Percentiles rank a stretch among this genome's conserved stretches.
phyloP scores from a whole-genome alignment of 1,140 invertebrate genomes.

The Drosophila aff. region DNA sequence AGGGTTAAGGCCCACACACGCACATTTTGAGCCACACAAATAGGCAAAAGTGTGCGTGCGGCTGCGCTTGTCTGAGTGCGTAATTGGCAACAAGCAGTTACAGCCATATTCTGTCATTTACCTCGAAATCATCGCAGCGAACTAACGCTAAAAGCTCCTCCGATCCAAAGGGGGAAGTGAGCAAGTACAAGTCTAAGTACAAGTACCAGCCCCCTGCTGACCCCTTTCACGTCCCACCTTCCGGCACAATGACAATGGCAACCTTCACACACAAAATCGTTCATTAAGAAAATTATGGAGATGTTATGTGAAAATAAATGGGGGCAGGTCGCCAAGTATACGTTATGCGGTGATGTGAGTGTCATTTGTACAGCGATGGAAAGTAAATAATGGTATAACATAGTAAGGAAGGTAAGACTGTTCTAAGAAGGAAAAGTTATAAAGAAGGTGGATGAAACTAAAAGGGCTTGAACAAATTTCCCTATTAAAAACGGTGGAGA shows the following conservation, averaged over 20 bases:
- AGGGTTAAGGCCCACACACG: constrained; percentile 33
- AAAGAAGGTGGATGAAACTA: not conserved
- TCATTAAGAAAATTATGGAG: constrained; percentile 80
- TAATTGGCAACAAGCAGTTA: constrained; percentile 42
- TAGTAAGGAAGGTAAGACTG: not conserved
- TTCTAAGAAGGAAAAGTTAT: not conserved
- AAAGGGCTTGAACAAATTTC: not conserved
- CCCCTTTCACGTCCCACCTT: constrained; percentile 10
- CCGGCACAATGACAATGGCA: constrained; percentile 62
- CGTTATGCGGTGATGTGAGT: constrained; percentile 16
- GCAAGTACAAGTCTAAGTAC: not conserved
- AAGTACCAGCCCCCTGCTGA: constrained; percentile 15
- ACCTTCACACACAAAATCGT: constrained; percentile 84
- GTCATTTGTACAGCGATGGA: constrained; percentile 2
- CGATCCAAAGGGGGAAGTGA: not conserved
- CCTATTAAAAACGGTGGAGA: not conserved
- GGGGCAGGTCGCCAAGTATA: constrained; percentile 20
- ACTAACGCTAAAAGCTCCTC: constrained; percentile 41
- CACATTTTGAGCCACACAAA: constrained; percentile 38
- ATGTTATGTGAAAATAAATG: constrained; percentile 35
- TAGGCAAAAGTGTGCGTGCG: constrained; percentile 8
- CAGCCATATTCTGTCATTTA: constrained; percentile 67
- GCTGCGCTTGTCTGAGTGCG: constrained; percentile 30
- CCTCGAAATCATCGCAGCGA: constrained; percentile 63
- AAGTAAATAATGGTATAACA: not conserved